Evolutionary conservation across 2,797 vertebrate species (phyloP), one percentile per base, ranked within the genome.

Genomic region (Acrossocheilus fasciatus): DNA sequence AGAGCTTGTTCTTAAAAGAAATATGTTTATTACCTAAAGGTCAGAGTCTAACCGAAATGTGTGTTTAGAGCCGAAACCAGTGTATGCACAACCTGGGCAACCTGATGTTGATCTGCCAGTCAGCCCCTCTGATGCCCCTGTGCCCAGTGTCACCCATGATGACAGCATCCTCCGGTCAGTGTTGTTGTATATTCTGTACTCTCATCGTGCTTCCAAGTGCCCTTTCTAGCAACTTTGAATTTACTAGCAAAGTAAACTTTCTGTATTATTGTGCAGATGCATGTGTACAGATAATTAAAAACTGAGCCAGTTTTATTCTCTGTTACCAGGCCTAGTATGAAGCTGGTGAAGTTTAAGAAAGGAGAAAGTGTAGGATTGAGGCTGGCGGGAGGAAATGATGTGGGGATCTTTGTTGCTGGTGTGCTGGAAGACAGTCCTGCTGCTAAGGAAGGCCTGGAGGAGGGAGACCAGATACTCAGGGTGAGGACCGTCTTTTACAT

Each of bases 391-490:
- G 98, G 98, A 81, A 99, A 99, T 74, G 98, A 99, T 68, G 98
- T 99, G 85, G 98, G 98, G 75, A 99, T 99, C 91, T 99, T 99
- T 94, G 98, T 99, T 88, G 98, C 98, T 66, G 98, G 98, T 83
- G 98, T 99, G 92, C 94, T 98, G 86, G 98, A 99, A 92, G 98
- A 99, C 90, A 99, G 98, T 93, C 98, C 98, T 89, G 98, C 98
- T 57, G 98, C 98, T 3, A 98, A 98, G 93, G 98, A 99, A 95
- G 98, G 98, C 77, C 94, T 99, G 88, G 98, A 99, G 89, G 98
- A 99, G 93, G 98, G 98, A 59, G 98, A 99, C 92, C 98, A 99
- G 92, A 99, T 99, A 93, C 98, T 99, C 95, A 97, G 98, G 96
- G 98, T 99, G 96, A 90, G 89, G 52, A 45, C 8, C 4, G 8